Base-by-base conservation (phyloP, 1,140 invertebrate species). In the Anagrus nilaparvatae region DNA sequence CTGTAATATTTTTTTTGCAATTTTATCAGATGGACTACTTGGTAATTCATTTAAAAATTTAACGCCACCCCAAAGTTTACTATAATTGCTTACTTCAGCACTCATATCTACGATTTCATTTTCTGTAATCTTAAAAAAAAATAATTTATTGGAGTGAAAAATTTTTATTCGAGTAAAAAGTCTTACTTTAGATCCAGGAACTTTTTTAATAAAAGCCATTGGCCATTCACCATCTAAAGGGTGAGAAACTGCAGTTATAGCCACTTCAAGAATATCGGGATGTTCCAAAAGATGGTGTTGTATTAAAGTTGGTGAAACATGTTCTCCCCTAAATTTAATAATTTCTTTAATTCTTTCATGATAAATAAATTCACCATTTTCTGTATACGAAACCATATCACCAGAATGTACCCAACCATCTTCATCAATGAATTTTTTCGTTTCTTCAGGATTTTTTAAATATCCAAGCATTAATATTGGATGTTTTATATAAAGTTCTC, bases 261-360 rank as follows among this genome's bases (percentile, higher is more conserved):
- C 75, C n/a, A 61, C 71, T 50, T 81, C 78, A 20, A 54, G 49
- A 3, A 82, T 63, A 6, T 50, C 62, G 5, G 71, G 67, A 54
- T 80, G 72, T 4, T 53, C 58, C 4, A 68, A 47, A 20, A 82
- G 56, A 4, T 77, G 9, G 38, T 59, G 59, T 55, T 82, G 79
- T 12, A 82, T 59, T 53, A 78, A 73, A 0, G 69, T 64, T 3
- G 81, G 79, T 1, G 74, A 54, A 3, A 74, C 67, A 47, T 76
- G 73, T 30, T 69, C 49, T 25, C 70, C 72, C 58, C 71, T 72
- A 20, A 74, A 75, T 49, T 80, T 80, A 27, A 79, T 74, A 7
- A 79, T 48, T 47, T 78, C 75, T 41, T 79, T 79, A 7, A 76
- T 25, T 38, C 77, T 59, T 30, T 79, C 77, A 0, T 71, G 50